Base-by-base conservation (phyloP, 1,140 invertebrate genomes). In the Bombus difficillimus region DNA sequence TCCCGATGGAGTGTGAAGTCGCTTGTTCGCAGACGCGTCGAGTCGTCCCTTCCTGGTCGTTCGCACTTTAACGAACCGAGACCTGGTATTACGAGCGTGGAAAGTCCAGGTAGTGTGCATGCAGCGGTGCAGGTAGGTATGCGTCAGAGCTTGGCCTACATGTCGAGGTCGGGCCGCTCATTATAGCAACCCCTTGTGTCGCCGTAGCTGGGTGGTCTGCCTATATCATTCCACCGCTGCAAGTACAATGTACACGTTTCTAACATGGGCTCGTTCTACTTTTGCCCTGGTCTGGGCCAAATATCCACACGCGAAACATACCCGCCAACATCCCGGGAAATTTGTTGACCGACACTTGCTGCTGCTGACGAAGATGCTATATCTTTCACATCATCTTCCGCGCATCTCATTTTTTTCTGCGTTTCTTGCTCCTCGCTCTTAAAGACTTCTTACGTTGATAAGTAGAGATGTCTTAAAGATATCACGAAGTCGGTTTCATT, bases 71-170 rank as follows among this genome's bases (percentile, higher is more conserved):
- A 90, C 81, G 86, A 90, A 76, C 59, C 78, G 43, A 64, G 66
- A 22, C 47, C 47, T 53, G 64, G 64, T 78, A 64, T 43, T 59
- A 80, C 28, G 59, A 62, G 43, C 53, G 71, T 47, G 43, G 69
- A 82, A 87, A 87, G 88, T 90, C 74, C 81, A 91, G 86, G 88
- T 86, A 89, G 90, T 91, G 91, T 92, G 78, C 86, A 91, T 74
- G 59, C 59, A 62, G 71, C 71, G 76, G 71, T 57, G 79, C 83
- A 89, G 78, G 80, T 87, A 89, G 78, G 80, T 87, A 87, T 84
- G 85, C 83, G 85, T 91, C 88, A 88, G 91, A 92, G 91, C 89
- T 94, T 93, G 93, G 92, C 93, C 93, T 93, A 94, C 89, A 94
- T 94, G 92, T 92, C 91, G 93, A 92, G 91, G 90, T 93, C 90